Evolutionary conservation across 64 coral and sea anemone genomes (phyloP).

Genomic region (Montipora sp.): DNA sequence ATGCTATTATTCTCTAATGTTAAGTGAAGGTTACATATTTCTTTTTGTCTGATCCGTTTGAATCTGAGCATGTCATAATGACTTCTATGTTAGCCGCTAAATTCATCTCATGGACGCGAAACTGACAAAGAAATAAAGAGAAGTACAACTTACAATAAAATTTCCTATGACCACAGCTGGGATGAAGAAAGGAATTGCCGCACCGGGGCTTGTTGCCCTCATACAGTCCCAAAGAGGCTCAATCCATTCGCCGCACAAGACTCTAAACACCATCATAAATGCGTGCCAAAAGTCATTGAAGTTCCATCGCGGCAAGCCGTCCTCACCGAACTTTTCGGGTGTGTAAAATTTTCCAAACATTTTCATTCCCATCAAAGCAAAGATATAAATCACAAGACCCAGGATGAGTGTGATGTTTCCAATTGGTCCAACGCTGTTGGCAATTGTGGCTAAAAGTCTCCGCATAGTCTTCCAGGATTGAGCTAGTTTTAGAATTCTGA

Average conservation of each 20-base stretch:
- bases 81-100: no score
- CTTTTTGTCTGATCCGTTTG: no score
- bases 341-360: slow-evolving; percentile 83
- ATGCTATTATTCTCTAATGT: no score
- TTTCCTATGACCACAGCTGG: slow-evolving; percentile 79
- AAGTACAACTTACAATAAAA: slow-evolving; percentile 78
- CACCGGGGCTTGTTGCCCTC: slow-evolving; percentile 62
- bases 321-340: slow-evolving; percentile 52
- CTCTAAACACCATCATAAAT: slow-evolving; percentile 86
- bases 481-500: slow-evolving; percentile 80
- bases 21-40: no score
- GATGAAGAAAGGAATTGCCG: slow-evolving; percentile 73
- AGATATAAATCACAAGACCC: slow-evolving; percentile 84
- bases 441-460: slow-evolving; percentile 64
- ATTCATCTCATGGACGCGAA: no score
- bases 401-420: slow-evolving; percentile 88
- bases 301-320: slow-evolving; percentile 85
- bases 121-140: not conserved
- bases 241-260: slow-evolving; percentile 89
- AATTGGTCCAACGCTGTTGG: slow-evolving; percentile 76
- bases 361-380: slow-evolving; percentile 82
- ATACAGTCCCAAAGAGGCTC: slow-evolving; percentile 87
- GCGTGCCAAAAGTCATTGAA: slow-evolving; percentile 91
- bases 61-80: no score
- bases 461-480: slow-evolving; percentile 91